phyloP scores from a whole-genome alignment of 2,113 vertebrate species.

The Cranoglanis bouderius region DNA sequence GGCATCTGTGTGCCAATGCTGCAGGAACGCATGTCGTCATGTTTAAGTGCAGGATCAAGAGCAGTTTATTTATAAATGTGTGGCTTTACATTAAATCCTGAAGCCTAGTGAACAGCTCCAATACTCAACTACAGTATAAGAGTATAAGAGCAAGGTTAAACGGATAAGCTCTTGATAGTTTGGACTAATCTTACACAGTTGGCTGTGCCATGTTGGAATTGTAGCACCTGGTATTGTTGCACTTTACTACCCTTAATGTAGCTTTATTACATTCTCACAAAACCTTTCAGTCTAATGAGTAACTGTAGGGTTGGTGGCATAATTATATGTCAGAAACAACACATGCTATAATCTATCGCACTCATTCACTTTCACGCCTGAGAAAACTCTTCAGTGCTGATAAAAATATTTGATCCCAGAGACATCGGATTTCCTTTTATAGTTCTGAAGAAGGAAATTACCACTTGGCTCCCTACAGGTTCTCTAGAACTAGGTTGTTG shows the following conservation, averaged over 20 bases:
- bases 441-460: not conserved
- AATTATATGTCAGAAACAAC: not conserved
- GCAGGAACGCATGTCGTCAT: slow-evolving; percentile 38
- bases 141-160: slow-evolving; percentile 10
- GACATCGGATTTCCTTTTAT: not conserved
- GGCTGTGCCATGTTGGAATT: not conserved
- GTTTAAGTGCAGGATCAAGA: slow-evolving; percentile 27
- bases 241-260: not conserved
- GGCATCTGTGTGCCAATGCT: slow-evolving; percentile 38
- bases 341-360: too few relatives aligned
- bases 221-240: not conserved
- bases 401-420: not conserved
- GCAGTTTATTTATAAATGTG: slow-evolving; percentile 44
- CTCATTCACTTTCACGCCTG: not conserved
- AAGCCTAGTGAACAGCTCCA: slow-evolving; percentile 21
- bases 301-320: not conserved
- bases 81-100: slow-evolving; percentile 30
- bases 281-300: not conserved
- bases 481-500: not conserved
- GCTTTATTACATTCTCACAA: not conserved
- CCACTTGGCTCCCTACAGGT: not conserved
- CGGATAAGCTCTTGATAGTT: not conserved
- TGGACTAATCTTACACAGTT: slow-evolving; percentile 15
- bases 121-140: not conserved
- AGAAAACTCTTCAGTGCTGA: not conserved